Conservation (phyloP, 2,113 vertebrate genomes). For the Danio rerio region DNA sequence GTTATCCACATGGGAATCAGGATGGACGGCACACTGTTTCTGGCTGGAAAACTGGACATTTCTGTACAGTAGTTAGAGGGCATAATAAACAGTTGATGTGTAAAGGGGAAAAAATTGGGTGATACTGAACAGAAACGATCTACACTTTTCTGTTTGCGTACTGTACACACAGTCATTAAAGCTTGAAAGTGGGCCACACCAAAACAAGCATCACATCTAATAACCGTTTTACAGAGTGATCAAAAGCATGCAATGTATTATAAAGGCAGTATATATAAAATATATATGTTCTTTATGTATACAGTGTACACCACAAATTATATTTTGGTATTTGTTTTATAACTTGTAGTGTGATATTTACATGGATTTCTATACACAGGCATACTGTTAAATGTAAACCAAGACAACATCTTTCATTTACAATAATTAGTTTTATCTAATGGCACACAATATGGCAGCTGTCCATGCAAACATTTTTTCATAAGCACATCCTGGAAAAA, state of each 20-base stretch:
- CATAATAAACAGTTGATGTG: background rate
- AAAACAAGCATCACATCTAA: background rate
- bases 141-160: constrained; percentile 17
- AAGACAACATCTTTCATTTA: no score
- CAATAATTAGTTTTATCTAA: no score
- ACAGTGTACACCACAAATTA: no score
- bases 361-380: no score
- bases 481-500: constrained; percentile 16
- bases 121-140: background rate
- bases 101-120: background rate
- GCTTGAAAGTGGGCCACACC: constrained; percentile 28
- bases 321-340: no score
- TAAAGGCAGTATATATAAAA: background rate
- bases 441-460: background rate
- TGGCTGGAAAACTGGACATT: background rate
- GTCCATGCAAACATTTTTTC: background rate
- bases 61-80: background rate
- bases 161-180: background rate
- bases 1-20: background rate
- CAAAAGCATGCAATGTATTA: background rate
- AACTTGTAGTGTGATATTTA: no score
- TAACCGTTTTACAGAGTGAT: background rate
- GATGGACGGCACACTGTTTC: background rate
- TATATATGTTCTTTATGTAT: background rate
- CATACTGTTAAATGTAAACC: no score